Evolutionary conservation across 1,140 invertebrate species (phyloP).

Genomic region (Drosophila lowei): DNA sequence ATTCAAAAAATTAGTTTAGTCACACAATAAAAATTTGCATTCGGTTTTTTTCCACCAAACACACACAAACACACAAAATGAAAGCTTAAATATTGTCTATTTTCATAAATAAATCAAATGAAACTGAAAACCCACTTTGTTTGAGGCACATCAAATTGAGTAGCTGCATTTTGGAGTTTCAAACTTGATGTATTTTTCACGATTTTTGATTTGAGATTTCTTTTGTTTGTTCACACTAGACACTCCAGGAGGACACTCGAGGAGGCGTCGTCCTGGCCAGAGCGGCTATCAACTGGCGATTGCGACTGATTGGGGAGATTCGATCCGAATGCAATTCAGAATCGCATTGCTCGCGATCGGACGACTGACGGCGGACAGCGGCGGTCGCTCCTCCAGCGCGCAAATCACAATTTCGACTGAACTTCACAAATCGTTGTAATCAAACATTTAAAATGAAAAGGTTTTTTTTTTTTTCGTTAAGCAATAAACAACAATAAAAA

Average conservation of each 20-base stretch:
- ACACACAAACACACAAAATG: background rate
- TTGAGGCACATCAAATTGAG: constrained; percentile 70
- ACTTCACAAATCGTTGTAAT: constrained; percentile 82
- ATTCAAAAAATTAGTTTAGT: constrained; percentile 30
- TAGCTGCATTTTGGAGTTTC: constrained; percentile 58
- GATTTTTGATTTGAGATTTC: constrained; percentile 1
- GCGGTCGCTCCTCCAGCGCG: constrained; percentile 63
- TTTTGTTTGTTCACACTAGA: constrained; percentile 15
- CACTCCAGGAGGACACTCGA: constrained; percentile 9
- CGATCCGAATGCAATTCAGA: constrained; percentile 62
- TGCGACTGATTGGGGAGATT: constrained; percentile 22
- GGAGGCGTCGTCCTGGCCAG: background rate
- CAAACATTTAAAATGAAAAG: constrained; percentile 81
- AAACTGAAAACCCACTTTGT: constrained; percentile 61
- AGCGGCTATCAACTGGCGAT: constrained; percentile 7
- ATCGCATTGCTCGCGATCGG: constrained; percentile 56
- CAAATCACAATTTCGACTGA: constrained; percentile 82
- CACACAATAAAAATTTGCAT: constrained; percentile 5
- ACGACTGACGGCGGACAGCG: background rate
- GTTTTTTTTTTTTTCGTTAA: constrained; percentile 60
- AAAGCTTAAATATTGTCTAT: background rate
- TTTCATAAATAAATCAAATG: background rate
- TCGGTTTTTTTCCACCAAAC: background rate
- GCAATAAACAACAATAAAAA: constrained; percentile 81
- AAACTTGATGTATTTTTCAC: background rate